Percentiles rank a stretch among this genome's conserved stretches.
Evolutionary conservation across 2,888 invertebrate species (phyloP).

Genomic region (Eristalis pertinax): DNA sequence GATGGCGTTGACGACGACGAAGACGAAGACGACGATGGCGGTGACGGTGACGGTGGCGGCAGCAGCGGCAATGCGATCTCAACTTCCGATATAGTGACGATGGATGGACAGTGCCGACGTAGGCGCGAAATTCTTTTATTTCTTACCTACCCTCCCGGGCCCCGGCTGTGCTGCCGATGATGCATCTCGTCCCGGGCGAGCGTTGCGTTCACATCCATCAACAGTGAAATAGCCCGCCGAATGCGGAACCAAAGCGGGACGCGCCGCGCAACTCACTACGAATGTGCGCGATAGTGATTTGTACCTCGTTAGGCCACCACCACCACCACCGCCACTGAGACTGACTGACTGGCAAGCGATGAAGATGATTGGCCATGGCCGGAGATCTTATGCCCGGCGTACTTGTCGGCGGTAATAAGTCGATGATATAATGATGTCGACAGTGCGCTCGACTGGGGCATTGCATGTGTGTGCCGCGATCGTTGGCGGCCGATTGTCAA

Average conservation of each 20-base stretch:
- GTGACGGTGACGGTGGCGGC: conserved; percentile 32
- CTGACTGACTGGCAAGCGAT: conserved; percentile 25
- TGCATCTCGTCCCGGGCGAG: conserved; percentile 38
- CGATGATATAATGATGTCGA: conserved; percentile 70
- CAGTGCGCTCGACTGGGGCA: not conserved
- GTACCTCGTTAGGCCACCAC: conserved; percentile 64
- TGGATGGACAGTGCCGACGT: conserved; percentile 60
- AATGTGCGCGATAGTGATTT: conserved; percentile 63
- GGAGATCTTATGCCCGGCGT: conserved; percentile 19
- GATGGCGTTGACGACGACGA: conserved; percentile 4
- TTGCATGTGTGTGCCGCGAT: conserved; percentile 48
- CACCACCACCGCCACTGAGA: conserved; percentile 8
- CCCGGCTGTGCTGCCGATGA: conserved; percentile 26
- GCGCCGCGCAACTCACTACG: conserved; percentile 32
- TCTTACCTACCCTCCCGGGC: conserved; percentile 38
- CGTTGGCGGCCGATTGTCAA: conserved; percentile 68
- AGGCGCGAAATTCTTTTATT: conserved; percentile 67
- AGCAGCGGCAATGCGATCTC: conserved; percentile 46
- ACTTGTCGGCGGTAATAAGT: conserved; percentile 61
- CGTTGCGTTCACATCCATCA: conserved; percentile 69
- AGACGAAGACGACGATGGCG: not conserved
- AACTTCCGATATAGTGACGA: conserved; percentile 71
- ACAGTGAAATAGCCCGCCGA: conserved; percentile 44
- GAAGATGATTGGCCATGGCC: conserved; percentile 56
- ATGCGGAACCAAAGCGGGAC: conserved; percentile 67